Evolutionary conservation across 2,113 vertebrate genomes (phyloP), one percentile per base, ranked within the genome.

Genomic region (Oncorhynchus clarkii): DNA sequence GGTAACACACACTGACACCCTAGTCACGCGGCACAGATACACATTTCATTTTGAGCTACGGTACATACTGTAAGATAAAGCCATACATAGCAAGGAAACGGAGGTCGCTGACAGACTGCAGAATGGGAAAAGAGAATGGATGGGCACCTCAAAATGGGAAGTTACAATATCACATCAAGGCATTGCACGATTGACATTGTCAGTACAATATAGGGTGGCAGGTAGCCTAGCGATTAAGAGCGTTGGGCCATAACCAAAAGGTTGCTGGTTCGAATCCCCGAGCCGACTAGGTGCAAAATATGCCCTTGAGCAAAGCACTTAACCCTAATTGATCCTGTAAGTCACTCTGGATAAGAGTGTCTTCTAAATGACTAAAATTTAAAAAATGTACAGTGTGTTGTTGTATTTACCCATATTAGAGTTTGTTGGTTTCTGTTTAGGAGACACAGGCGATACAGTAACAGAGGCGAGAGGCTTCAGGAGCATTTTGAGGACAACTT

Each of bases 401-500:
- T 39, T 70, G 39, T 24, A 75, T 71, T 70, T 81, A 80, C 71
- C 75, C 34, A 62, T 62, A 60, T 65, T 75, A 3, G 5, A 2
- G n/a, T 1, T 2, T 45, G 14, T 74, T 67, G 22, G 27, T 82
- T 16, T 80, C 72, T 77, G 78, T 81, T 34, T 85, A 93, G 93
- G 86, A 84, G 85, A 79, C 77, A 27, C 39, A 69, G 72, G 22
- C 12, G 2, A 3, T 67, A 65, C 66, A 79, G 14, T 4, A 79
- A 65, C 85, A 72, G 87, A 77, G 77, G 84, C 20, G 84, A 91
- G 69, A 77, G 91, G 66, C 89, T 93, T 74, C 82, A 49, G 1
- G 89, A 93, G 14, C 60, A 75, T n/a, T 70, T 88, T 67, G 88
- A 92, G 13, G 87, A 85, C 57, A 59, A 74, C 67, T 72, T 90